Percentiles rank a stretch among this genome's conserved stretches.
Evolutionary conservation across 2,888 invertebrate genomes (phyloP).

Genomic region (Chrysolina americana): DNA sequence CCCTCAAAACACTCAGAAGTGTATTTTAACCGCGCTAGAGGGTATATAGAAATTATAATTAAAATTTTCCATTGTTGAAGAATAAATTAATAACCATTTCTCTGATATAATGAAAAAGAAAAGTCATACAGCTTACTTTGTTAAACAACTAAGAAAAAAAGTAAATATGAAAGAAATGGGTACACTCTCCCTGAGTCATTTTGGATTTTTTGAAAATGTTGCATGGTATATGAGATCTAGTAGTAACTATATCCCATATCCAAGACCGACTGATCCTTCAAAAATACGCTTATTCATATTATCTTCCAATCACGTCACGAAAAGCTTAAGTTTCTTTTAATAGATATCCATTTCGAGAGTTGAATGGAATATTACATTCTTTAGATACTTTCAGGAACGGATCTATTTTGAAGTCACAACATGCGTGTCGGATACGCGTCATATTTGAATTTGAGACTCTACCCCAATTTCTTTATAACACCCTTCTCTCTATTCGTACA

Average conservation of each 20-base stretch:
- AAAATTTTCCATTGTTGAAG: no score
- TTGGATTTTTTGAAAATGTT: background rate
- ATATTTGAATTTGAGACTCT: background rate
- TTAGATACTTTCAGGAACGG: constrained; percentile 29
- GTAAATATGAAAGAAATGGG: no score
- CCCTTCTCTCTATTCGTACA: background rate
- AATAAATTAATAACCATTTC: no score
- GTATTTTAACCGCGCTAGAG: no score
- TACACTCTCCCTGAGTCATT: no score
- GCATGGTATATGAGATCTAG: background rate
- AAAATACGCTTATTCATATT: constrained; percentile 25
- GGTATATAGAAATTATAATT: no score
- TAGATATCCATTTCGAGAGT: constrained; percentile 38
- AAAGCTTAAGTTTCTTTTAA: constrained; percentile 37
- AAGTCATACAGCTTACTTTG: no score
- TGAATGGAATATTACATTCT: constrained; percentile 37
- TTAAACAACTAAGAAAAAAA: no score
- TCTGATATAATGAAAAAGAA: no score
- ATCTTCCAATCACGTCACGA: constrained; percentile 39
- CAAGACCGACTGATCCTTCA: background rate
- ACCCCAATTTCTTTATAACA: background rate
- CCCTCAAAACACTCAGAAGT: no score
- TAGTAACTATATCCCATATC: background rate
- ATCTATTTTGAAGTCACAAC: constrained; percentile 9
- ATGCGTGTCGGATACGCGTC: constrained; percentile 1